These are phyloP conservation scores for Orthosia gothica DNA, from an alignment of 2,888 invertebrate genomes.

Conservation along the genomic window DNA sequence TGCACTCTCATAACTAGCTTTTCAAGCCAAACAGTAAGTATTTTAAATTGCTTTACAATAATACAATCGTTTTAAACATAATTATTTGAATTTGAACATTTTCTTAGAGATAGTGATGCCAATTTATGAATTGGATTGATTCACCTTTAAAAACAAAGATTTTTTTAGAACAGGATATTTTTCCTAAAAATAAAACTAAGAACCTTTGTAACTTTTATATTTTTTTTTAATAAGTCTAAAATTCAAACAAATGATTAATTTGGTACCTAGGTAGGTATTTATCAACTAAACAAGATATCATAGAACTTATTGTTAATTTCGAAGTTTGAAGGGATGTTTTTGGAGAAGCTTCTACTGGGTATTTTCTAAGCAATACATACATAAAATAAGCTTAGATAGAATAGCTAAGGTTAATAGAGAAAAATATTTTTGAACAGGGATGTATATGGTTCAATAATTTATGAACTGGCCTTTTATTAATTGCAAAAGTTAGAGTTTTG, in stretches of 20 bases:
- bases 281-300: background rate
- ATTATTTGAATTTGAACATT: constrained; percentile 35
- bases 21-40: constrained; percentile 79
- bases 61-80: constrained; percentile 47
- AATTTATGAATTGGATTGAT: constrained; percentile 59
- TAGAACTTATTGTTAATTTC: background rate
- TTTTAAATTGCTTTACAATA: constrained; percentile 62
- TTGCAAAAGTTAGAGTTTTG: constrained; percentile 56
- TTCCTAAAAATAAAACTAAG: background rate
- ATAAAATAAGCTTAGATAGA: constrained; percentile 29
- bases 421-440: constrained; percentile 38
- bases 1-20: constrained; percentile 85
- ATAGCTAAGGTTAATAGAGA: background rate
- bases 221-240: no score
- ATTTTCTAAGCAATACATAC: constrained; percentile 32
- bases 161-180: constrained; percentile 4
- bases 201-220: background rate
- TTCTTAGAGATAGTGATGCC: constrained; percentile 46
- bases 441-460: constrained; percentile 34
- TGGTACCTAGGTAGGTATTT: background rate
- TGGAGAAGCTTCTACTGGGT: constrained; percentile 19
- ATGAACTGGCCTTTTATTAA: constrained; percentile 6
- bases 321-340: background rate
- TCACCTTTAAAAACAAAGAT: constrained; percentile 37
- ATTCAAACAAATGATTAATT: background rate